Base-by-base conservation (phyloP, 2,888 invertebrate genomes). In the Meteorus colon region DNA sequence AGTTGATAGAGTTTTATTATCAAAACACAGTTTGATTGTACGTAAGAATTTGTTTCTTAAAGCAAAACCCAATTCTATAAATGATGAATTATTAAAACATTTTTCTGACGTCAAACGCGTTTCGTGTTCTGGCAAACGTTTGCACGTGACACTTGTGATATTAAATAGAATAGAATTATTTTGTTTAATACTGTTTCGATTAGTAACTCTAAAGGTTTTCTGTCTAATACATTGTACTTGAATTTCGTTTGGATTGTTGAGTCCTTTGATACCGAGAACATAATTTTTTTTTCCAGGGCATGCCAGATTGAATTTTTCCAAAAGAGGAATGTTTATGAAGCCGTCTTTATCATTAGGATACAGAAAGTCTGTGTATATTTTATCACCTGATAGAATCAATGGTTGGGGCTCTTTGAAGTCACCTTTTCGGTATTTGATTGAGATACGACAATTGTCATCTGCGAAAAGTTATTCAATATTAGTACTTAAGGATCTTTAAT, bases 341-440 rank as follows among this genome's bases (percentile, higher is more conserved):
- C 83, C 82, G 1, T 63, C 62, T 8, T 77, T 75, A 59, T 82
- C 79, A 4, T 77, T 37, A 10, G 87, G 86, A 74, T 85, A 81
- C 19, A 86, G 48, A 70, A 87, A 84, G n/a, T 45, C 62, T 5
- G 59, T 70, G 0, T 31, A 70, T n/a, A 72, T 72, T 10, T 77
- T 74, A 37, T 76, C 73, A 55, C 60, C 8, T 3, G 81, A 89
- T 1, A 94, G 84, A 81, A 92, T 91, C 4, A 94, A 89, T 0
- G 94, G 93, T 84, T 94, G 93, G 0, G 92, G 92, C 76, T 91
- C 91, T 0, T 90, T 90, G 2, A 93, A 88, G 81, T 92, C 92
- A 16, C 91, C 90, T 66, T 90, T 90, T 2, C 91, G 86, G 65
- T 90, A 84, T 3, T 73, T 73, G 55, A 80, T 81, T 12, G 82